Conservation (phyloP, 2,113 vertebrate species). For the Aramus guarauna region DNA sequence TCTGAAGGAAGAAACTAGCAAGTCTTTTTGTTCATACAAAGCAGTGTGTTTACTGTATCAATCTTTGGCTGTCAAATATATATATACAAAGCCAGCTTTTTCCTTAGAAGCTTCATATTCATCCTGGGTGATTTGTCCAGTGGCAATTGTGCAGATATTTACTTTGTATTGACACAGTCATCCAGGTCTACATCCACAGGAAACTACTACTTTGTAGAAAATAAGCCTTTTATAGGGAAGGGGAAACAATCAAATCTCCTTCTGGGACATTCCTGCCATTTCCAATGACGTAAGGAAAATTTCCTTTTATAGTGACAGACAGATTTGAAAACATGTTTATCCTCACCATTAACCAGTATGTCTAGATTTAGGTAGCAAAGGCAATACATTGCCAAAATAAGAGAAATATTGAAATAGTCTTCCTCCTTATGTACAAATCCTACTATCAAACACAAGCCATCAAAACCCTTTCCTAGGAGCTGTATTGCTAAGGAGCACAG, state of each 20-base stretch:
- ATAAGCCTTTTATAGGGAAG: not conserved
- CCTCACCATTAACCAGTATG: not conserved
- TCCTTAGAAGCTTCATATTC: not conserved
- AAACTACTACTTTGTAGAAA: not conserved
- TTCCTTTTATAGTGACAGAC: not conserved
- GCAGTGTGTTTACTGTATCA: not conserved
- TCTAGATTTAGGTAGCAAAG: not conserved
- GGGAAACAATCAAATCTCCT: not conserved
- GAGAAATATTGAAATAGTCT: not conserved
- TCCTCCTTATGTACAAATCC: not conserved
- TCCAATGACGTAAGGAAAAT: not conserved
- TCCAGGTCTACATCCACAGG: not conserved
- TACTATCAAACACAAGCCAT: not conserved
- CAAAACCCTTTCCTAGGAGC: not conserved
- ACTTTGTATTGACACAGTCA: not conserved
- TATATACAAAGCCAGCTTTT: not conserved
- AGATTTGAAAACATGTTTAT: not conserved
- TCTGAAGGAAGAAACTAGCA: not conserved
- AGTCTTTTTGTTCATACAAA: not conserved
- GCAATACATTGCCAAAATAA: not conserved
- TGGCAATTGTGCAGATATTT: not conserved
- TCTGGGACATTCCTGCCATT: not conserved
- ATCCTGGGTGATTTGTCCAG: not conserved
- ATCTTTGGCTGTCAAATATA: not conserved
- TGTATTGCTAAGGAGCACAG: not conserved